Base-by-base conservation (phyloP, 1,140 invertebrate genomes). In the Drosophila baimaii region DNA sequence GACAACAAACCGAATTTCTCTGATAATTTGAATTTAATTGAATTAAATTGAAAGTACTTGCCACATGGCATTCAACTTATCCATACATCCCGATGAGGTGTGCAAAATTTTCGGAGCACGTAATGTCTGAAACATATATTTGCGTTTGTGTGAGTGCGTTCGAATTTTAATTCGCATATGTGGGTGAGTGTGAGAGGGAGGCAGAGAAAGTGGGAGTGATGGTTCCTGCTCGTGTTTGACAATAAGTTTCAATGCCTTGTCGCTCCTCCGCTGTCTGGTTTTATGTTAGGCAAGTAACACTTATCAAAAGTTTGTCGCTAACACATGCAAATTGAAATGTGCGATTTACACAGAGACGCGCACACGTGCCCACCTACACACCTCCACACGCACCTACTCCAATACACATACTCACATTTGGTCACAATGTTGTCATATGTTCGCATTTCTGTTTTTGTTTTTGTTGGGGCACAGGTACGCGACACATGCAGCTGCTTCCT, bases 311-410 rank as follows among this genome's bases (percentile, higher is more conserved):
- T 88, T 88, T 88, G 84, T 75, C 76, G 84, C 84, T 77, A 88
- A 74, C 84, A 88, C 83, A 88, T 89, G 84, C 84, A 88, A 88
- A 88, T 88, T 89, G 84, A 88, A 83, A 86, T 86, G 83, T 82
- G 79, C 68, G 75, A 82, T 86, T 86, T 81, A 76, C 69, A 64
- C 58, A 49, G 61, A 57, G n/a, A 25, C 19, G 7, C 43, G 31
- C 46, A 57, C 49, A 64, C 49, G 17, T 51, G 47, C 17, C 54
- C 63, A 57, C 52, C 27, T 12, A 12, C 39, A 43, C 70, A 65
- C 25, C 46, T n/a, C 10, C 46, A 52, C 8, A 37, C 73, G 61
- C 46, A 51, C 39, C 44, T 33, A 72, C 58, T 35, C 25, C 62
- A 43, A 46, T 62, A 77, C 57, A 29, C 58, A 46, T 52, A 63